Percentiles rank a stretch among this genome's conserved stretches.
These are phyloP conservation scores for Acanthopagrus latus DNA, from an alignment of 2,797 vertebrate species.

Conservation along the genomic window DNA sequence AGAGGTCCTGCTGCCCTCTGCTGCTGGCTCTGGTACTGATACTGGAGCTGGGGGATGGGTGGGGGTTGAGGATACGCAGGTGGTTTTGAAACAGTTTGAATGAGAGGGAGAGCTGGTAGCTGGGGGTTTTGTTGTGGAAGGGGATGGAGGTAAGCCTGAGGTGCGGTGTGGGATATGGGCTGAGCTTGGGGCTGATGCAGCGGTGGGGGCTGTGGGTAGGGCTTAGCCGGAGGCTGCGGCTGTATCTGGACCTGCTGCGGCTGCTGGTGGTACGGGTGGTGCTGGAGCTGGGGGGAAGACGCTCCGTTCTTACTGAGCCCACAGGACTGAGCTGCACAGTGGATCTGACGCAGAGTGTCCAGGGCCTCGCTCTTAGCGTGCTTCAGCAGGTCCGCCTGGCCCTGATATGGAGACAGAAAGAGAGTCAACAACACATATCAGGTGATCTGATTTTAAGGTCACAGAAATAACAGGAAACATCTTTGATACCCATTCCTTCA, in stretches of 20 bases:
- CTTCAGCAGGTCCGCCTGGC: constrained; percentile 93
- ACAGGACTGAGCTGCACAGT: constrained; percentile 92
- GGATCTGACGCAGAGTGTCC: constrained; percentile 94
- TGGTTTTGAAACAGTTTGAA: constrained; percentile 67
- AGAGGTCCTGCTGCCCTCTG: constrained; percentile 73
- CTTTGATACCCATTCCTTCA: background rate
- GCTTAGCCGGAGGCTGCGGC: constrained; percentile 63
- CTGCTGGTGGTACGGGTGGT: constrained; percentile 64
- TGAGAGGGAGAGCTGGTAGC: constrained; percentile 41
- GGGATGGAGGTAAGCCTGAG: constrained; percentile 58
- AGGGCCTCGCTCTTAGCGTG: constrained; percentile 92
- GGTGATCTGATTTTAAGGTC: background rate
- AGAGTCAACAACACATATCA: constrained; percentile 2
- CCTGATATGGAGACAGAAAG: constrained; percentile 74
- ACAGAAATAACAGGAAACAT: background rate
- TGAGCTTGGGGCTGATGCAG: constrained; percentile 56
- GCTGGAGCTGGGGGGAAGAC: constrained; percentile 81
- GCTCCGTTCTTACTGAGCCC: constrained; percentile 91
- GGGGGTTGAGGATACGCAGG: constrained; percentile 75
- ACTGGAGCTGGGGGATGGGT: constrained; percentile 53
- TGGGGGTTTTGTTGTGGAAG: constrained; percentile 58
- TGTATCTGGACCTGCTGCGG: constrained; percentile 61
- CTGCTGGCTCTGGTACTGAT: constrained; percentile 71
- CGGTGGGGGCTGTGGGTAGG: constrained; percentile 43
- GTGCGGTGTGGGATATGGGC: constrained; percentile 50